These are phyloP conservation scores for Trinectes maculatus DNA, from an alignment of 2,113 vertebrate genomes.

Conservation along the genomic window DNA sequence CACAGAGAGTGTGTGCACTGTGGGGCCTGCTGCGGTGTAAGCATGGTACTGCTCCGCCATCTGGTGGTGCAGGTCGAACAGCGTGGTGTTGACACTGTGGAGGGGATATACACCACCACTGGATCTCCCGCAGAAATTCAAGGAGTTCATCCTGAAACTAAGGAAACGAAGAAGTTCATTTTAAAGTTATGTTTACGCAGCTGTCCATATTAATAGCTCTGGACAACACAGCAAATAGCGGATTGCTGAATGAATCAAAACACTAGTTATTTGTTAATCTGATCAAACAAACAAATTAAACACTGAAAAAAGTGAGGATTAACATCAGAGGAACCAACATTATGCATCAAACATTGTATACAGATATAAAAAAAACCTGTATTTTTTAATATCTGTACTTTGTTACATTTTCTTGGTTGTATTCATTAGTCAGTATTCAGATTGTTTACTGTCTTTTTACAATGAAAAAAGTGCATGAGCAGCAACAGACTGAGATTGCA, in stretches of 20 bases:
- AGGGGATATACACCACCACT: constrained; percentile 39
- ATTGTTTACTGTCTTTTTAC: not conserved
- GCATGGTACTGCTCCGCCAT: constrained; percentile 75
- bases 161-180: not conserved
- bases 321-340: not conserved
- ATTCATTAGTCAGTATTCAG: not conserved
- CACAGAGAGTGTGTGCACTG: constrained; percentile 73
- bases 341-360: no score
- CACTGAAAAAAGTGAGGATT: no score
- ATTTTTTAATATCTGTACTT: no score
- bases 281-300: no score
- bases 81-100: constrained; percentile 65
- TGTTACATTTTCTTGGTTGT: not conserved
- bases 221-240: no score
- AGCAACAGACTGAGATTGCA: no score
- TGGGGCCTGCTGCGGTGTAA: constrained; percentile 49
- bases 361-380: no score
- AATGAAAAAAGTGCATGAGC: not conserved
- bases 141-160: constrained; percentile 68
- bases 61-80: constrained; percentile 80
- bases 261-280: no score
- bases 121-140: constrained; percentile 73
- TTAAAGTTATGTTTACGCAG: no score
- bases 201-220: no score
- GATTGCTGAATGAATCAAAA: no score